Base-by-base conservation (phyloP, 2,888 invertebrate species). In the Lithophane ornitopus region DNA sequence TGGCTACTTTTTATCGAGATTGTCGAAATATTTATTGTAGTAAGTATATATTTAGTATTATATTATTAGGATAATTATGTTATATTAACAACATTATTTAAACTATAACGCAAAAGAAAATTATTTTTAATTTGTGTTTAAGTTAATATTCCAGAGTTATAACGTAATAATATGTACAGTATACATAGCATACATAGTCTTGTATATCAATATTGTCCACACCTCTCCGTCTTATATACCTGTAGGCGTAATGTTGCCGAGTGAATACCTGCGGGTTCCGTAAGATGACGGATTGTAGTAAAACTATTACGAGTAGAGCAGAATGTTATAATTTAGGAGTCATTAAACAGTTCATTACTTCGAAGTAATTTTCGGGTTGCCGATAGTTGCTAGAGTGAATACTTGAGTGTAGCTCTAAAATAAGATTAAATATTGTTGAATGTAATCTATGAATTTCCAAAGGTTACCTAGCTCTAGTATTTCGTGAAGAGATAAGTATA, bases 181-280 rank as follows among this genome's bases (percentile, higher is more conserved):
- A 56, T 65, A 67, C n/a, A n/a, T n/a, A n/a, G n/a, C 56, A 70
- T 63, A 61, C 70, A 66, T 70, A 70, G 70, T 63, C 16, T 71
- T 46, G 62, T 61, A 61, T 58, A 70, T 65, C 46, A 34, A 56
- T 22, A 61, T 66, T 39, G 26, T 56, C 46, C 28, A 46, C 16
- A 52, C 1, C 16, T n/a, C 44, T 22, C 0, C 11, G 26, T 74
- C 22, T 58, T 58, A 70, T 49, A 12, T 28, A n/a, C 4, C 1
- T 34, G 7, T 54, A 67, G 70, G 22, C 22, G 46, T 62, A n/a
- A 52, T 62, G 39, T 62, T 46, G 22, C 22, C 3, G 4, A 41
- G n/a, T 16, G 70, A 28, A 65, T 61, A 65, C 52, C 16, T 75
- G 70, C 3, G 84, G 77, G 65, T 54, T 76, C 26, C 44, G 7